A percentile compares a stretch with the other conserved stretches of the same genome.
phyloP scores from a whole-genome alignment of 2,113 vertebrate species.

The Hylia prasina region DNA sequence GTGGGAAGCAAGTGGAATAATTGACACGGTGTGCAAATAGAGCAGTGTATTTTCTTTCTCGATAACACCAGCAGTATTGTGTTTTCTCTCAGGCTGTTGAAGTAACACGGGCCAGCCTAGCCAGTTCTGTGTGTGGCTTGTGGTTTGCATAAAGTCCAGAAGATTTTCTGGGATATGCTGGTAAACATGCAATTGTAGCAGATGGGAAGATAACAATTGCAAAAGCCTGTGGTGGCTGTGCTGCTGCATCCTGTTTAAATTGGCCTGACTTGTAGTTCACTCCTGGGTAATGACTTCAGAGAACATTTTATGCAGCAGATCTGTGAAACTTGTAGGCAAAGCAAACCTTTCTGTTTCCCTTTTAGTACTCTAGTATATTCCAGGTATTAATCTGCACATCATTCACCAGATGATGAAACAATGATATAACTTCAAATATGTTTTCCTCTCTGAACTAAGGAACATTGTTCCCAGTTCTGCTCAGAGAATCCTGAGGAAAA shows the following conservation, averaged over 20 bases:
- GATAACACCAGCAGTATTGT: background rate
- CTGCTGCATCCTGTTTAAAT: conserved; percentile 7
- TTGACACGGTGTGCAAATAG: background rate
- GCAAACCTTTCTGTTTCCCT: background rate
- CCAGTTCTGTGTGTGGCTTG: background rate
- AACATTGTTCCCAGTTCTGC: background rate
- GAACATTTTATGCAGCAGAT: background rate
- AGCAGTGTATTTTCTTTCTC: background rate
- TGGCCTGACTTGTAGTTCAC: background rate
- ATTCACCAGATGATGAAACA: background rate
- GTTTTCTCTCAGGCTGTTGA: background rate
- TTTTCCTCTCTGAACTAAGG: background rate
- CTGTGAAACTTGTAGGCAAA: background rate
- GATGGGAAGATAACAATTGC: background rate
- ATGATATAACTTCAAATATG: background rate
- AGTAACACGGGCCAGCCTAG: background rate
- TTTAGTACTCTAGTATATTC: background rate
- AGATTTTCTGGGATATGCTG: background rate
- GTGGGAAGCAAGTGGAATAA: background rate
- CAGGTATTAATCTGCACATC: background rate
- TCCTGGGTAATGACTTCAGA: background rate
- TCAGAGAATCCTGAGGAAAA: background rate
- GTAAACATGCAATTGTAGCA: background rate
- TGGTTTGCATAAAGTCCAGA: background rate
- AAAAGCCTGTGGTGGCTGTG: background rate